A percentile compares a stretch with the other conserved stretches of the same genome.
phyloP scores from a whole-genome alignment of 2,113 vertebrate species.

The Ophiodon elongatus region DNA sequence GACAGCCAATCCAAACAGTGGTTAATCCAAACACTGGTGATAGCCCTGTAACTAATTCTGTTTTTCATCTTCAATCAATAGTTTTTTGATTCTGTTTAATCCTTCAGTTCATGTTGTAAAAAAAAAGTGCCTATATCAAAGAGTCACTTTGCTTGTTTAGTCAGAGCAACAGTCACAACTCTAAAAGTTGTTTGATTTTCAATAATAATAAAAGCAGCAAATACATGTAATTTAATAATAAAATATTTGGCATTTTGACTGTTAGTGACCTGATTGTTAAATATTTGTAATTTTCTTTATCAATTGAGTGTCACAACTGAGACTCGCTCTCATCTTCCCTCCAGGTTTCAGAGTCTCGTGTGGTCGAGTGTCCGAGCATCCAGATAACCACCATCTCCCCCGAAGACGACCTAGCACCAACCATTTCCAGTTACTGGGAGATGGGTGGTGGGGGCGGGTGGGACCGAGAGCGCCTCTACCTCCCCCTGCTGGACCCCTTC shows the following conservation, averaged over 20 bases:
- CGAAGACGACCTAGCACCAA: conserved; percentile 77
- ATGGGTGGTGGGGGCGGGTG: conserved; percentile 84
- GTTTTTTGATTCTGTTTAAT: background rate
- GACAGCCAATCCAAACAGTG: background rate
- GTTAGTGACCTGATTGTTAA: background rate
- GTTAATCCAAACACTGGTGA: background rate
- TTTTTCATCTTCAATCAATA: background rate
- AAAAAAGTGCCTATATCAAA: no score
- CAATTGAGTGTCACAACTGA: background rate
- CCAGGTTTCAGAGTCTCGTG: conserved; percentile 85
- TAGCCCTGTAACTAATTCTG: background rate
- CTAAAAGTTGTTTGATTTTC: background rate
- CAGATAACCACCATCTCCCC: conserved; percentile 95
- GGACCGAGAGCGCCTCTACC: conserved; percentile 88
- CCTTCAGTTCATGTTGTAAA: background rate
- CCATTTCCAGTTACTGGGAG: conserved; percentile 81
- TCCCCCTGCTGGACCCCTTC: conserved; percentile 89
- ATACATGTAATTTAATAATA: background rate
- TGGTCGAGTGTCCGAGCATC: conserved; percentile 94
- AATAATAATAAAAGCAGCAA: background rate
- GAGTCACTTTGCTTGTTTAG: background rate
- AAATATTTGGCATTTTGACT: background rate
- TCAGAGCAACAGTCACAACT: background rate
- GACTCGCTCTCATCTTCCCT: conserved; percentile 1
- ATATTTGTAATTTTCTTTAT: background rate